Evolutionary conservation across 2,888 invertebrate species (phyloP).

Genomic region (Microplitis deprimator): DNA sequence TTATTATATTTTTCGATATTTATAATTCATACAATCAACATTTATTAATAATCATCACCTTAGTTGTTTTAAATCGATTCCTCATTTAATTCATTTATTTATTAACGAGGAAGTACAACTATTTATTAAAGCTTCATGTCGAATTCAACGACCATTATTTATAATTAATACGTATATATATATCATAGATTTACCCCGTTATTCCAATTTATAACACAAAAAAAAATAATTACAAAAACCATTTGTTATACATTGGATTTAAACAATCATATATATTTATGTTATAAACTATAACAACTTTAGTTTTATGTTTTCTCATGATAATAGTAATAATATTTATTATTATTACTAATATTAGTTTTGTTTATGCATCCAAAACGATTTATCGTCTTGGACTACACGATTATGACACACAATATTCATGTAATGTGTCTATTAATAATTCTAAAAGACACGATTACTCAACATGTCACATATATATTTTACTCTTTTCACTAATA

Average conservation of each 20-base stretch:
- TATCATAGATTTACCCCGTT: conserved; percentile 11
- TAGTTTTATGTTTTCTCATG: neutral
- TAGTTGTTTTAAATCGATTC: conserved; percentile 15
- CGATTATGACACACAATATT: neutral
- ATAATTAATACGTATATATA: neutral
- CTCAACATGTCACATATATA: neutral
- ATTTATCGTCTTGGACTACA: neutral
- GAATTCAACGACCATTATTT: conserved; percentile 18
- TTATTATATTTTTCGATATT: neutral
- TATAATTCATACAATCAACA: conserved; percentile 8
- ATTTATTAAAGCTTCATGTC: conserved; percentile 25
- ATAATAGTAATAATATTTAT: neutral
- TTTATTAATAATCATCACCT: conserved; percentile 23
- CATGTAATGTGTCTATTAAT: conserved; percentile 1
- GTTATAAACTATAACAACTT: neutral
- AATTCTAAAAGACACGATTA: neutral
- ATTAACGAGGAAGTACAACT: conserved; percentile 9
- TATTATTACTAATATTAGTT: neutral
- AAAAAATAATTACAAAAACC: neutral
- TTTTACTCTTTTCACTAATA: neutral
- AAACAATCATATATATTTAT: conserved; percentile 11
- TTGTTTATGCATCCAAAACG: neutral
- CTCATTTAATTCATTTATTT: neutral
- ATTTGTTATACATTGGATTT: neutral
- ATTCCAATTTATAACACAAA: conserved; percentile 13